These are phyloP conservation scores for Drosophila lutescens DNA, from an alignment of 2,888 invertebrate genomes.

Conservation along the genomic window DNA sequence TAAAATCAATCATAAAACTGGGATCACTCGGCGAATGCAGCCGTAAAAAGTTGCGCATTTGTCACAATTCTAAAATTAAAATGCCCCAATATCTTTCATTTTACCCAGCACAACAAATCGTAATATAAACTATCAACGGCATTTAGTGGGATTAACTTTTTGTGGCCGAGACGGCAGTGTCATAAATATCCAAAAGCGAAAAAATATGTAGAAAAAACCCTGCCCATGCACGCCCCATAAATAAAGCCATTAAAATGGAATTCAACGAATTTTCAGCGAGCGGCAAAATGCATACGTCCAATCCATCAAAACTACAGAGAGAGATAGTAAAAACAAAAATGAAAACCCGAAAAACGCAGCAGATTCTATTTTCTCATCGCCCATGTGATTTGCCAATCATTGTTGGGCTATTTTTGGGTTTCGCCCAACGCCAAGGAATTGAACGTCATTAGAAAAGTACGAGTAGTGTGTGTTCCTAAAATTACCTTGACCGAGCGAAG, in stretches of 20 bases:
- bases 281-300: conserved; percentile 29
- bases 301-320: conserved; percentile 31
- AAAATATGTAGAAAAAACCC: conserved; percentile 24
- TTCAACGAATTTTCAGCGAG: conserved; percentile 57
- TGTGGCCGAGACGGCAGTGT: conserved; percentile 61
- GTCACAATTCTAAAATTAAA: conserved; percentile 53
- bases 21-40: conserved; percentile 35
- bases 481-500: conserved; percentile 69
- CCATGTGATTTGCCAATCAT: conserved; percentile 46
- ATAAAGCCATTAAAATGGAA: conserved; percentile 76
- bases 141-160: conserved; percentile 79
- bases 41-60: conserved; percentile 46
- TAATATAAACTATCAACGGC: conserved; percentile 80
- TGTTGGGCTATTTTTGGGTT: conserved; percentile 31
- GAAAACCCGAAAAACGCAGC: conserved; percentile 16
- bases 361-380: conserved; percentile 22
- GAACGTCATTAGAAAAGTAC: conserved; percentile 55
- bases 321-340: conserved; percentile 9
- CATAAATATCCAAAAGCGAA: conserved; percentile 56
- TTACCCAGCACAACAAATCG: conserved; percentile 44
- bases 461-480: conserved; percentile 44
- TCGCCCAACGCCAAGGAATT: conserved; percentile 16
- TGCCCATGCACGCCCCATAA: conserved; percentile 69
- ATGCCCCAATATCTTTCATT: conserved; percentile 20
- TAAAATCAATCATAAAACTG: conserved; percentile 51